These are phyloP conservation scores for Apamea crenata DNA, from an alignment of 2,888 invertebrate species.

Conservation along the genomic window DNA sequence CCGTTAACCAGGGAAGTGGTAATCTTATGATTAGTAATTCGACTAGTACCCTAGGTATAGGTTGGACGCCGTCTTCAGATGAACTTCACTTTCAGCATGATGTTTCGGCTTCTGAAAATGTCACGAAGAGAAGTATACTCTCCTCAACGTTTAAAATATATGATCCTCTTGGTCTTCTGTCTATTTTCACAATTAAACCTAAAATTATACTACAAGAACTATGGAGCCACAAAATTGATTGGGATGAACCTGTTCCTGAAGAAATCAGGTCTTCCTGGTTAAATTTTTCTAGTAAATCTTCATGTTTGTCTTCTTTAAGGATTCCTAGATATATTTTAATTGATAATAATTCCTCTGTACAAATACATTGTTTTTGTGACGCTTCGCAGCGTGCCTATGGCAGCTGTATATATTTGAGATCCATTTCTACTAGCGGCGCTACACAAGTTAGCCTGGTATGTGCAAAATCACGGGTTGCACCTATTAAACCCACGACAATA, in stretches of 20 bases:
- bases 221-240: slow-evolving; percentile 16
- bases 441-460: too few relatives aligned
- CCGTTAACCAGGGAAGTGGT: not conserved
- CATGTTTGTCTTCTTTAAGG: not conserved
- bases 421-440: too few relatives aligned
- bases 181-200: slow-evolving; percentile 14
- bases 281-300: not conserved
- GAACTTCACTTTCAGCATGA: slow-evolving; percentile 3
- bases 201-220: slow-evolving; percentile 14
- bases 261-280: not conserved
- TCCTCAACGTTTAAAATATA: slow-evolving; percentile 17
- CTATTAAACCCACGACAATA: slow-evolving; percentile 1
- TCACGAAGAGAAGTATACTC: slow-evolving; percentile 8
- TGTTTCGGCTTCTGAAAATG: not conserved
- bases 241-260: slow-evolving; percentile 16
- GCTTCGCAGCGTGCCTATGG: slow-evolving; percentile 15
- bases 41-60: not conserved
- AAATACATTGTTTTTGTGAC: slow-evolving; percentile 3
- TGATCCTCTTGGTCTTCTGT: slow-evolving; percentile 20
- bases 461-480: too few relatives aligned
- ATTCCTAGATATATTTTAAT: not conserved
- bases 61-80: slow-evolving; percentile 14
- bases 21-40: not conserved
- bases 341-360: not conserved
- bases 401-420: slow-evolving; percentile 8